phyloP scores from a whole-genome alignment of 2,888 invertebrate genomes.

The Branchipolynoe longqiensis region DNA sequence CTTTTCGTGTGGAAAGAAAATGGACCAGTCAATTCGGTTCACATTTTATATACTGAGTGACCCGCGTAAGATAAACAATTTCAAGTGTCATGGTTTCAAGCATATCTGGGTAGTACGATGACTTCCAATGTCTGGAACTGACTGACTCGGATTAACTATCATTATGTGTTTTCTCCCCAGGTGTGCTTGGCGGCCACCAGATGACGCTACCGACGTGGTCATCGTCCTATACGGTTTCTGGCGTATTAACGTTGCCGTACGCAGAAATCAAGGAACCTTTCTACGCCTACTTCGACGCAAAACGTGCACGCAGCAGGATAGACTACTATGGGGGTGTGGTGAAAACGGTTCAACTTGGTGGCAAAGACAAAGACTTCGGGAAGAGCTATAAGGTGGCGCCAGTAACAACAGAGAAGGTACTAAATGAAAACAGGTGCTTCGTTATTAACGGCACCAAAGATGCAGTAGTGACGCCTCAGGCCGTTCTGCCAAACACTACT shows the following conservation, averaged over 20 bases:
- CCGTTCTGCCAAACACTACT: slow-evolving; percentile 90
- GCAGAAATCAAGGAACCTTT: slow-evolving; percentile 96
- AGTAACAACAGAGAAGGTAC: slow-evolving; percentile 86
- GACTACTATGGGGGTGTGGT: slow-evolving; percentile 98
- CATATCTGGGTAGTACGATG: no score
- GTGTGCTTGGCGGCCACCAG: not conserved
- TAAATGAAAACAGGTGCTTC: slow-evolving; percentile 90
- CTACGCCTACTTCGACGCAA: slow-evolving; percentile 91
- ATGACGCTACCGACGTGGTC: slow-evolving; percentile 63
- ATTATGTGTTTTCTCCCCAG: not conserved
- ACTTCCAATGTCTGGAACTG: no score
- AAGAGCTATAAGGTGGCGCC: slow-evolving; percentile 86
- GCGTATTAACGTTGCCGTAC: slow-evolving; percentile 90
- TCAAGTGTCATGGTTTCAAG: no score
- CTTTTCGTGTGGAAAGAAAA: no score
- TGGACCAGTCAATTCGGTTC: no score
- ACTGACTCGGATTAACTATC: no score
- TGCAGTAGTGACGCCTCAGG: slow-evolving; percentile 86
- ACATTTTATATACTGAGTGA: no score
- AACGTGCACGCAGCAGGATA: slow-evolving; percentile 90
- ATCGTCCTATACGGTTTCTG: slow-evolving; percentile 71
- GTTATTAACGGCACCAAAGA: slow-evolving; percentile 90
- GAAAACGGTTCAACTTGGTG: slow-evolving; percentile 92
- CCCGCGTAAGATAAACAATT: no score
- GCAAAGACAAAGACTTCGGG: slow-evolving; percentile 78